Conservation (phyloP, 2,888 invertebrate genomes). For the Pherbina coryleti region DNA sequence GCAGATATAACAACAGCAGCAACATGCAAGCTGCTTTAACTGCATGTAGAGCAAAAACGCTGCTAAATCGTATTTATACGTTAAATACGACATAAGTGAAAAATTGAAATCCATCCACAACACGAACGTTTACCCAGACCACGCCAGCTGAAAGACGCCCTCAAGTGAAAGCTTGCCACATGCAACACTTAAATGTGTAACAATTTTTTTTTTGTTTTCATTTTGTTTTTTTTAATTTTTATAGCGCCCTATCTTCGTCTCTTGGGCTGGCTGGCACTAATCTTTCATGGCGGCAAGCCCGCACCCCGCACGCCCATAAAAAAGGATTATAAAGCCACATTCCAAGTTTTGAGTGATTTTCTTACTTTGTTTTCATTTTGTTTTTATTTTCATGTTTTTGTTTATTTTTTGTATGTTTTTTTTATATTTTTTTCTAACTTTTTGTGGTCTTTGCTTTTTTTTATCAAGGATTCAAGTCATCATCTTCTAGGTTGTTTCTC, state of each 20-base stretch:
- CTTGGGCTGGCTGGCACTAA: background rate
- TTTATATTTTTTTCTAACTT: background rate
- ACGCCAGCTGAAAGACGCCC: background rate
- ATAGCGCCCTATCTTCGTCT: background rate
- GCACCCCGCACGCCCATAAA: background rate
- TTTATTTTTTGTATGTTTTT: background rate
- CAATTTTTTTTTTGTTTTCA: background rate
- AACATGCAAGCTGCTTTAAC: conserved; percentile 40
- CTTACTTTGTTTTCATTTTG: conserved; percentile 1
- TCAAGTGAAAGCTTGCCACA: conserved; percentile 5
- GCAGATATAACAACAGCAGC: background rate
- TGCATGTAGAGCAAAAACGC: conserved; percentile 37
- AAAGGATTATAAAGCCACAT: conserved; percentile 30
- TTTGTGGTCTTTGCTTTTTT: background rate
- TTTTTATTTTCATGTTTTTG: background rate
- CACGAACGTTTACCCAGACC: conserved; percentile 28
- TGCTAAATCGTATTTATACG: conserved; percentile 41
- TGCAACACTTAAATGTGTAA: conserved; percentile 23
- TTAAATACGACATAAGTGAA: conserved; percentile 51
- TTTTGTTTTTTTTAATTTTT: background rate
- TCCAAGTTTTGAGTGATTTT: conserved; percentile 21
- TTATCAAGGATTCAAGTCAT: conserved; percentile 23
- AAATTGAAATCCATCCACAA: conserved; percentile 50
- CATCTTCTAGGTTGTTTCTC: conserved; percentile 17
- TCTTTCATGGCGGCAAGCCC: background rate